A percentile compares a stretch with the other conserved stretches of the same genome.
Conservation (phyloP, 2,797 vertebrate species). For the Myiotriccus ornatus region DNA sequence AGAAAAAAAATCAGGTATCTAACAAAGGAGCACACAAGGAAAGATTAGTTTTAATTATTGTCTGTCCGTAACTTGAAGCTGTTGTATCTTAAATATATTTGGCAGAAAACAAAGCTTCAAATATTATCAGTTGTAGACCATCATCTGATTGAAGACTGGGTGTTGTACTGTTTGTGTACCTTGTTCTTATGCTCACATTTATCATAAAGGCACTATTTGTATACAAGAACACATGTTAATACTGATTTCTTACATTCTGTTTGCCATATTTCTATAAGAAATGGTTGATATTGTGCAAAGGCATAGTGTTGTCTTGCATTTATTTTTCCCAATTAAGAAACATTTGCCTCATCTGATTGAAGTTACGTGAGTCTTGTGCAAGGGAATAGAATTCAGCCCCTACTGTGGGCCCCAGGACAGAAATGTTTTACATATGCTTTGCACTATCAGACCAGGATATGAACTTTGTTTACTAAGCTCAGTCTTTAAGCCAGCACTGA, state of each 20-base stretch:
- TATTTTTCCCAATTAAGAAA: background rate
- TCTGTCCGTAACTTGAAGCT: background rate
- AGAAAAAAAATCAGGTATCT: background rate
- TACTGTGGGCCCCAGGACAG: constrained; percentile 1
- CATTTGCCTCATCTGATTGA: background rate
- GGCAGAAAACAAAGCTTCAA: background rate
- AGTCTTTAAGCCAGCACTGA: background rate
- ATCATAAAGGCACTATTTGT: background rate
- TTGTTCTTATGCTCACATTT: background rate
- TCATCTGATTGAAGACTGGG: background rate
- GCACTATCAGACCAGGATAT: background rate
- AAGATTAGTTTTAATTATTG: background rate
- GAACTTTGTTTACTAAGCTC: background rate
- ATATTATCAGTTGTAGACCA: background rate
- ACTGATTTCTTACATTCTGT: background rate
- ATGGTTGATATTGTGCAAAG: background rate
- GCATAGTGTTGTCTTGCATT: background rate
- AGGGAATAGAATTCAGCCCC: background rate
- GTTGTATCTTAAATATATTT: background rate
- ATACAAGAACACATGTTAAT: background rate
- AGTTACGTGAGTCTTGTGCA: background rate
- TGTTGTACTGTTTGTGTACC: background rate
- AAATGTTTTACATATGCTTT: background rate
- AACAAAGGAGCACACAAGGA: background rate
- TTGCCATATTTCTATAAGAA: background rate